These are phyloP conservation scores for Lasioglossum morio DNA, from an alignment of 2,888 invertebrate genomes.

Conservation along the genomic window DNA sequence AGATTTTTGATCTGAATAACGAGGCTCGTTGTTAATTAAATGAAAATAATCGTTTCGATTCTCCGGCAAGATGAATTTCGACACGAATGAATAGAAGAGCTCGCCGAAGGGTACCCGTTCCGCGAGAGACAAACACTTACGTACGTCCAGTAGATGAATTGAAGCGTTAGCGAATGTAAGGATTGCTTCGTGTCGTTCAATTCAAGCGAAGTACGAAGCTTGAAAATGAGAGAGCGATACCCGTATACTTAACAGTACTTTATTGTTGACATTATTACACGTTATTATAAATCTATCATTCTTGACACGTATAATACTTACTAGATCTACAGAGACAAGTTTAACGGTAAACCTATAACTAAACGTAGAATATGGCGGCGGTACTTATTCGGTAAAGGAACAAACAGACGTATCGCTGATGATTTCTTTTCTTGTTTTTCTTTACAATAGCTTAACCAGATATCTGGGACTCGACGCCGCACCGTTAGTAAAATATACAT, in stretches of 20 bases:
- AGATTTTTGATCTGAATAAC: too few species aligned
- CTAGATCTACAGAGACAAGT: conserved; percentile 75
- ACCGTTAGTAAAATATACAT: conserved; percentile 61
- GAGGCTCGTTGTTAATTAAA: too few species aligned
- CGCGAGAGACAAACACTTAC: background rate
- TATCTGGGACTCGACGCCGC: conserved; percentile 42
- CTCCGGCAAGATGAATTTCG: too few species aligned
- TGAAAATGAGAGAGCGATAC: background rate
- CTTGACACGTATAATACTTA: conserved; percentile 79
- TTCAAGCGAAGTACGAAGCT: background rate
- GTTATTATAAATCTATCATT: conserved; percentile 81
- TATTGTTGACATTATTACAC: conserved; percentile 78
- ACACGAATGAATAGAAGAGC: background rate
- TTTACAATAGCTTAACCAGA: conserved; percentile 42
- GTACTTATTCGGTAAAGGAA: conserved; percentile 68
- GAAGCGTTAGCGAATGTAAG: background rate
- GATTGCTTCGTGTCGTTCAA: too few species aligned
- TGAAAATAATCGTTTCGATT: too few species aligned
- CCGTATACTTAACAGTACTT: conserved; percentile 78
- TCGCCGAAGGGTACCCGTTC: background rate
- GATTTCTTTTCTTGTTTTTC: conserved; percentile 20
- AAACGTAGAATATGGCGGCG: conserved; percentile 70
- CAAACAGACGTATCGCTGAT: conserved; percentile 64
- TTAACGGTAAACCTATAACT: conserved; percentile 72
- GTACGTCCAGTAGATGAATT: background rate